These are phyloP conservation scores for Neolamprologus tretocephalus DNA, from an alignment of 2,113 vertebrate species.

Conservation along the genomic window DNA sequence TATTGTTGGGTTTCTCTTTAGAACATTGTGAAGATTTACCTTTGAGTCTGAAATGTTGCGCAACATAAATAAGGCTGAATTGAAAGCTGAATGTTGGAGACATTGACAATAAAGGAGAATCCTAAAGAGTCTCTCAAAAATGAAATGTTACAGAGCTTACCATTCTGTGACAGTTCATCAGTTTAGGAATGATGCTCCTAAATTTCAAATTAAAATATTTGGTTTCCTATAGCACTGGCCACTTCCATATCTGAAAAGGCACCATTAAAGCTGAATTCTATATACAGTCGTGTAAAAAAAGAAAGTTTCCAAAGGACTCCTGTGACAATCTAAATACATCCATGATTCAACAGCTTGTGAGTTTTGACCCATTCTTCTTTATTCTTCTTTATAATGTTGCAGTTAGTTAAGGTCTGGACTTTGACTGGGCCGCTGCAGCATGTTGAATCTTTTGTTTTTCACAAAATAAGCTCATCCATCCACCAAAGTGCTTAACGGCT, in stretches of 20 bases:
- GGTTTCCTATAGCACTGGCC: not conserved
- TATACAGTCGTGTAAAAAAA: not conserved
- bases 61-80: not conserved
- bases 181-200: not conserved
- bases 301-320: rapidly evolving
- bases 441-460: not conserved
- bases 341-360: not conserved
- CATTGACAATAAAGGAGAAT: not conserved
- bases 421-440: rapidly evolving
- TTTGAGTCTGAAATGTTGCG: rapidly evolving
- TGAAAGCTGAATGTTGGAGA: not conserved
- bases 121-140: not conserved
- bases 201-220: not conserved
- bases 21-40: not conserved
- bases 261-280: rapidly evolving
- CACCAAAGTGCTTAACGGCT: not conserved
- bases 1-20: not conserved
- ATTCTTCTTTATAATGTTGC: not conserved
- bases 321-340: not conserved
- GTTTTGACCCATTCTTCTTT: not conserved
- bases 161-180: not conserved
- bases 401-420: not conserved
- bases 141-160: not conserved
- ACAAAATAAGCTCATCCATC: not conserved
- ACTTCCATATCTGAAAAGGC: not conserved